A percentile compares a stretch with the other conserved stretches of the same genome.
These are phyloP conservation scores for Rissa tridactyla DNA, from an alignment of 2,113 vertebrate genomes.

Conservation along the genomic window DNA sequence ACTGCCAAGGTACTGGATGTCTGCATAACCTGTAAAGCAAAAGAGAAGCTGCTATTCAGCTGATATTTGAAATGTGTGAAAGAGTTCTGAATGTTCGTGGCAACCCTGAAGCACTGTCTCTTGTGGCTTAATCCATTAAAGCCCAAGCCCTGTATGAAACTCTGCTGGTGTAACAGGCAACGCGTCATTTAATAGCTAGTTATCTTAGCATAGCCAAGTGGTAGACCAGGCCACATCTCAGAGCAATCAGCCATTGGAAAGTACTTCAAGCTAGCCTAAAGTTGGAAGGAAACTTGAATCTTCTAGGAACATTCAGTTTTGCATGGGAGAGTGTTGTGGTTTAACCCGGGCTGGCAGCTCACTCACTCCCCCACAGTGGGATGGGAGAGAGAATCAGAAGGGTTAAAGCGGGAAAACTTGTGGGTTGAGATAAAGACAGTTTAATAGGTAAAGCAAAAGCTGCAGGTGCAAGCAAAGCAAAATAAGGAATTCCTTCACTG, in stretches of 20 bases:
- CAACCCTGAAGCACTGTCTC: neutral
- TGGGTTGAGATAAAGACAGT: neutral
- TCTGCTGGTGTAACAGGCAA: neutral
- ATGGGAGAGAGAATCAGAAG: neutral
- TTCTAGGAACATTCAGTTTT: neutral
- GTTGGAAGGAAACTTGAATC: neutral
- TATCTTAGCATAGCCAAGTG: neutral
- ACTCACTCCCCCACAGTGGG: neutral
- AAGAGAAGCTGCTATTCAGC: neutral
- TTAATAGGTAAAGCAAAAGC: neutral
- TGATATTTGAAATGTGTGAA: neutral
- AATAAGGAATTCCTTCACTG: neutral
- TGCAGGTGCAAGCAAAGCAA: fast-evolving
- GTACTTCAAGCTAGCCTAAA: neutral
- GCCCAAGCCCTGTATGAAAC: neutral
- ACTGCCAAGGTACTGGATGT: neutral
- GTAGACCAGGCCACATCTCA: neutral
- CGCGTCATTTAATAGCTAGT: neutral
- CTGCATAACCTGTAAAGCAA: neutral
- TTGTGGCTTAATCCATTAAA: neutral
- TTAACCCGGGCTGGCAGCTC: neutral
- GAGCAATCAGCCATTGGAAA: neutral
- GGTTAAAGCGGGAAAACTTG: neutral
- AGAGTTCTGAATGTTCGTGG: neutral
- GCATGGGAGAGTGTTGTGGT: neutral